These are phyloP conservation scores for Zalophus californianus DNA, from an alignment of 2,797 vertebrate genomes.

Conservation along the genomic window DNA sequence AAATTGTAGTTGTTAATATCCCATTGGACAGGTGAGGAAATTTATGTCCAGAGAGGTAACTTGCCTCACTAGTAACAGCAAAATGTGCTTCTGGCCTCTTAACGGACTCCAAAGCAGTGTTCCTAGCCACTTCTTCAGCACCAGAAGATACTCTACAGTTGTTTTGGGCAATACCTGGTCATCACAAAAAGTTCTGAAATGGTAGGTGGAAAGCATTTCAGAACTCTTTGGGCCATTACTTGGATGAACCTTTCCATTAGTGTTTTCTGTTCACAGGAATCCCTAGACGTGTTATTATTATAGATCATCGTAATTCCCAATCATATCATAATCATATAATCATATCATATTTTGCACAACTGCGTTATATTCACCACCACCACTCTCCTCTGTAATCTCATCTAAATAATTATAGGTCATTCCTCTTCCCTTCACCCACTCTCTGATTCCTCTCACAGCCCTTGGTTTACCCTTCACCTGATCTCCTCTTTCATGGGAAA, in stretches of 20 bases:
- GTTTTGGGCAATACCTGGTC: not conserved
- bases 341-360: not conserved
- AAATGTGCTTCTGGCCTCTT: not conserved
- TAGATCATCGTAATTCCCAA: not conserved
- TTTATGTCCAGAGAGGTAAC: not conserved
- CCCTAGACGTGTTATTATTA: not conserved
- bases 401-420: not conserved
- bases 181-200: not conserved
- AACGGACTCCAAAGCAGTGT: not conserved
- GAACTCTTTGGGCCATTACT: not conserved
- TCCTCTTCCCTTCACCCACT: not conserved
- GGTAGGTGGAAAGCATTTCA: not conserved
- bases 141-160: not conserved
- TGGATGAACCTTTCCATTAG: not conserved
- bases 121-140: not conserved
- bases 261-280: not conserved
- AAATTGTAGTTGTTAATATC: not conserved
- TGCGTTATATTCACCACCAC: not conserved
- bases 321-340: not conserved
- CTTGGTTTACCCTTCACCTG: slow-evolving; percentile 9
- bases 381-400: not conserved
- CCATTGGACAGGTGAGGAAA: not conserved
- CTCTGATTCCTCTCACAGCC: not conserved
- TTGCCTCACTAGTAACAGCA: not conserved
- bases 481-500: not conserved